These are phyloP conservation scores for Sceloporus tristichus DNA, from an alignment of 2,113 vertebrate species.

Conservation along the genomic window DNA sequence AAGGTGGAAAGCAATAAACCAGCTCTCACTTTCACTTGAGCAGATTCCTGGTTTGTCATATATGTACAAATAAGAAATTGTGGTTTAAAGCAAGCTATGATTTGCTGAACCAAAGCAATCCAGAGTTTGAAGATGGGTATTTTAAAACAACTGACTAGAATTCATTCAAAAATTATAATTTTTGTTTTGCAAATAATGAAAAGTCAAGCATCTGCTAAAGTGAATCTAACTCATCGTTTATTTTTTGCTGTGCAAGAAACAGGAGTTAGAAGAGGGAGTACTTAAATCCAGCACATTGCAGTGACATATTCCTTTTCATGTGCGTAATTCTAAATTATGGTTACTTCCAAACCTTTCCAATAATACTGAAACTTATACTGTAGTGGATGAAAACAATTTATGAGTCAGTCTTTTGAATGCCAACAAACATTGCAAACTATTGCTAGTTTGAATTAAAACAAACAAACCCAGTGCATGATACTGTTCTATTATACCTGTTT, in stretches of 20 bases:
- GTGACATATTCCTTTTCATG: background rate
- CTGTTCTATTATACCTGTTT: conserved; percentile 54
- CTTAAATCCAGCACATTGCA: background rate
- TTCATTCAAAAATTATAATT: background rate
- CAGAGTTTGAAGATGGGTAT: background rate
- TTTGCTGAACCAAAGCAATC: background rate
- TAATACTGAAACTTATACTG: conserved; percentile 54
- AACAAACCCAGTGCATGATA: background rate
- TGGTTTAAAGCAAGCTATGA: background rate
- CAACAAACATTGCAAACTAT: conserved; percentile 70
- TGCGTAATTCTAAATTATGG: background rate
- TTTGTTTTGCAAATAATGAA: background rate
- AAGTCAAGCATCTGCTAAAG: background rate
- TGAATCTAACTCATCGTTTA: background rate
- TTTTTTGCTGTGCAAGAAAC: background rate
- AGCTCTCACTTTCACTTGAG: background rate
- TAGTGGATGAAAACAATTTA: conserved; percentile 60
- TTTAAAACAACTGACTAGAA: background rate
- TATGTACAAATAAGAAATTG: background rate
- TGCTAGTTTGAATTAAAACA: conserved; percentile 59
- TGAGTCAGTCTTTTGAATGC: conserved; percentile 70
- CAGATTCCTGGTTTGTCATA: background rate
- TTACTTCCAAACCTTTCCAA: conserved; percentile 17
- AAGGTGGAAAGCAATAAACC: background rate
- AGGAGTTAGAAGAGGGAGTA: background rate